A percentile compares a stretch with the other conserved stretches of the same genome.
Evolutionary conservation across 92 coral and sea anemone genomes (phyloP).

Genomic region (Actinostola sp.): DNA sequence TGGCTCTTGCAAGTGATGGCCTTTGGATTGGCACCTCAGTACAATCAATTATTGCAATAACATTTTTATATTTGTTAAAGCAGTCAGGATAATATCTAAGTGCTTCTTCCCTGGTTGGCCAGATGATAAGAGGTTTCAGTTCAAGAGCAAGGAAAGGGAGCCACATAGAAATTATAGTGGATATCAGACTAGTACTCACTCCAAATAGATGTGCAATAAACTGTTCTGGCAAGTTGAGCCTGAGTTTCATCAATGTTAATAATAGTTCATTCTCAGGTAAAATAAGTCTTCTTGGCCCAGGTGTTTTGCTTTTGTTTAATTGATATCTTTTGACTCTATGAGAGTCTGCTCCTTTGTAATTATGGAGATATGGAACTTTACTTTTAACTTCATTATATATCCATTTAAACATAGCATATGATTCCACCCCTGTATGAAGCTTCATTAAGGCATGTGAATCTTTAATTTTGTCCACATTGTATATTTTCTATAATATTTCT

Average conservation of each 20-base stretch:
- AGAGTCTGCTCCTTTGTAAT: slow-evolving; percentile 20
- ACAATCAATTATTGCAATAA: slow-evolving; percentile 38
- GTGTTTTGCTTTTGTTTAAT: slow-evolving; percentile 27
- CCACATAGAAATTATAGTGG: slow-evolving; percentile 44
- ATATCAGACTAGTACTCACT: background rate
- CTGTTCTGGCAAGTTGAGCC: background rate
- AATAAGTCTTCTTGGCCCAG: slow-evolving; percentile 40
- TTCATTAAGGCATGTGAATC: too few relatives aligned
- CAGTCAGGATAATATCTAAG: slow-evolving; percentile 38
- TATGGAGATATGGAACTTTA: too few relatives aligned
- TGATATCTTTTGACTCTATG: slow-evolving; percentile 12
- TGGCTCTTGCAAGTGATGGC: slow-evolving; percentile 38
- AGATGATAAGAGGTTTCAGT: slow-evolving; percentile 44
- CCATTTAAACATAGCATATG: too few relatives aligned
- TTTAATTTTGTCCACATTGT: too few relatives aligned
- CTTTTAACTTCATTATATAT: too few relatives aligned
- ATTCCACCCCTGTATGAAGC: too few relatives aligned
- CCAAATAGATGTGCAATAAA: slow-evolving; percentile 1
- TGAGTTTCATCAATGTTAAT: slow-evolving; percentile 1
- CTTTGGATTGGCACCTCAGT: slow-evolving; percentile 36
- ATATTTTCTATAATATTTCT: too few relatives aligned
- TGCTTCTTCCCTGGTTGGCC: slow-evolving; percentile 54
- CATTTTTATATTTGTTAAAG: slow-evolving; percentile 33
- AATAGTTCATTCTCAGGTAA: slow-evolving; percentile 38
- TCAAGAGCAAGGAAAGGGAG: slow-evolving; percentile 55